Evolutionary conservation across 2,888 invertebrate species (phyloP).

Genomic region (Clistopyga incitator): DNA sequence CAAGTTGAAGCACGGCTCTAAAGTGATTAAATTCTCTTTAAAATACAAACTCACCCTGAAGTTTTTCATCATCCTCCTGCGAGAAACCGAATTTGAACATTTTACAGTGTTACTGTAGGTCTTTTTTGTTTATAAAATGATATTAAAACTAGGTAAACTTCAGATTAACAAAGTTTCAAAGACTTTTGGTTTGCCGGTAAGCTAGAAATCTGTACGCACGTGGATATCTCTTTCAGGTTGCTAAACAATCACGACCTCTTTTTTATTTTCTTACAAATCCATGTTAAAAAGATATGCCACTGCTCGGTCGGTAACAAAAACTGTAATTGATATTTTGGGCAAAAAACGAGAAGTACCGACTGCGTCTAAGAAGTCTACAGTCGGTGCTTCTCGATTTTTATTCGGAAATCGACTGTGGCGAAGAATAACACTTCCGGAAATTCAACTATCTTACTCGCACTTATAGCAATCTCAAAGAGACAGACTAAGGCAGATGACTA

Average conservation of each 20-base stretch:
- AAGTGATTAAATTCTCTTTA: slow-evolving; percentile 3
- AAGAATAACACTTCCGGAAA: too few species aligned
- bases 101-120: background rate
- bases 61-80: slow-evolving; percentile 27
- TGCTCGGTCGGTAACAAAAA: too few species aligned
- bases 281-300: background rate
- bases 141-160: background rate
- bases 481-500: too few species aligned
- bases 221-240: background rate
- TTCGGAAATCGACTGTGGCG: too few species aligned
- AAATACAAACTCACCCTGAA: slow-evolving; percentile 36
- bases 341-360: too few species aligned
- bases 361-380: too few species aligned
- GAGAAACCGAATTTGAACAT: slow-evolving; percentile 73
- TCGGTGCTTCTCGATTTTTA: too few species aligned
- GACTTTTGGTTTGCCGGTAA: slow-evolving; percentile 18
- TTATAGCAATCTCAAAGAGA: too few species aligned
- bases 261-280: background rate
- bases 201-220: slow-evolving; percentile 17
- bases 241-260: slow-evolving; percentile 29
- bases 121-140: background rate
- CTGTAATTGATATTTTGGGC: too few species aligned
- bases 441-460: too few species aligned
- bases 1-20: background rate
- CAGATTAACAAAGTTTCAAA: background rate